Evolutionary conservation across 2,113 vertebrate genomes (phyloP).

Genomic region (Bostrychus sinensis): DNA sequence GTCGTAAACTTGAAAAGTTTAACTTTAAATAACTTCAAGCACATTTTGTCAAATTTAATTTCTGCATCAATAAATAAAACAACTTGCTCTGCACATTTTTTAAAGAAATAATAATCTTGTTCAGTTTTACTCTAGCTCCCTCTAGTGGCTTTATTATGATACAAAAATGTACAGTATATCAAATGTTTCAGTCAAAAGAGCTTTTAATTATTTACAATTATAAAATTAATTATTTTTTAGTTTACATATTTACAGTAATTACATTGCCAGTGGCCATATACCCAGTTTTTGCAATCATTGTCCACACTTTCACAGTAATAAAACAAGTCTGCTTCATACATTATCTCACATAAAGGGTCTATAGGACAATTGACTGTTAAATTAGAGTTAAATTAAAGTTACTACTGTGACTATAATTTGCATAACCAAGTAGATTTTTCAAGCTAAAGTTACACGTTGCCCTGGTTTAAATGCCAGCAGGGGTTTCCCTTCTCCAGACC

Average conservation of each 20-base stretch:
- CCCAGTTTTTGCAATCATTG: slow-evolving; percentile 6
- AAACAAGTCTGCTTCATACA: no score
- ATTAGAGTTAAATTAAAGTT: not conserved
- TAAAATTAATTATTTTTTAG: slow-evolving; percentile 15
- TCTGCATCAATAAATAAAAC: not conserved
- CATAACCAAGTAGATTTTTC: slow-evolving; percentile 40
- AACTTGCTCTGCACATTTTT: not conserved
- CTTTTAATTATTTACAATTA: slow-evolving; percentile 27
- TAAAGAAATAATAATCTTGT: not conserved
- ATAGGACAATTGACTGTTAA: not conserved
- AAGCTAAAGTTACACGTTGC: slow-evolving; percentile 92
- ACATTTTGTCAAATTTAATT: not conserved
- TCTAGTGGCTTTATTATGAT: not conserved
- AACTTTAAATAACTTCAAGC: not conserved
- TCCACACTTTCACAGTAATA: not conserved
- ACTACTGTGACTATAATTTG: not conserved
- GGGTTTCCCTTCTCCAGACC: slow-evolving; percentile 80
- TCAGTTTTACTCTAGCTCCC: slow-evolving; percentile 8
- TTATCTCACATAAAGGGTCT: not conserved
- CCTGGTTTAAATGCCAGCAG: slow-evolving; percentile 81
- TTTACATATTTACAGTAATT: slow-evolving; percentile 50
- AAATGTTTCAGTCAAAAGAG: not conserved
- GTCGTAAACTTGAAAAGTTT: not conserved
- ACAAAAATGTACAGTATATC: not conserved
- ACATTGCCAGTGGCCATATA: slow-evolving; percentile 16